These are phyloP conservation scores for Stichodactyla helianthus DNA, from an alignment of 64 coral and sea anemone species.

Conservation along the genomic window DNA sequence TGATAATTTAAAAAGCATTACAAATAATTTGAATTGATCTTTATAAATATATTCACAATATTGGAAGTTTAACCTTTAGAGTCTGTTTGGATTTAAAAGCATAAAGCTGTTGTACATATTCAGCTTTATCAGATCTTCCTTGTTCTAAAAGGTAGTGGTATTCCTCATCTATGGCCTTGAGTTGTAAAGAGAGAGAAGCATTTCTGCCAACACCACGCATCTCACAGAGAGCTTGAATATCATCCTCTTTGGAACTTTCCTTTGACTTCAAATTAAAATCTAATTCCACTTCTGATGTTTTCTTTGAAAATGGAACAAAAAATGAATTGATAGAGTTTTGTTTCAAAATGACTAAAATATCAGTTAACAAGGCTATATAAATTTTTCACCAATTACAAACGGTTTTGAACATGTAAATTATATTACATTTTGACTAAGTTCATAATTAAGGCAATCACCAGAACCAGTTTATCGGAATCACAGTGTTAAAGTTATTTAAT, in stretches of 20 bases:
- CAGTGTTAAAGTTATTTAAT: background rate
- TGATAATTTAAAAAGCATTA: no score
- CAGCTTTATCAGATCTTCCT: slow-evolving; percentile 82
- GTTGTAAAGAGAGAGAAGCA: slow-evolving; percentile 71
- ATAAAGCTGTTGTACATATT: slow-evolving; percentile 95
- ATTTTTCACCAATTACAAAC: no score
- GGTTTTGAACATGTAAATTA: no score
- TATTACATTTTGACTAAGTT: no score
- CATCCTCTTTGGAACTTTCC: slow-evolving; percentile 95
- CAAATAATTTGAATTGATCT: no score
- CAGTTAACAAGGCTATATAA: no score
- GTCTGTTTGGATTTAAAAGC: slow-evolving; percentile 96
- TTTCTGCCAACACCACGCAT: slow-evolving; percentile 70
- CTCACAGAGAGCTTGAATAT: slow-evolving; percentile 96
- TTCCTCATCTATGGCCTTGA: slow-evolving; percentile 91
- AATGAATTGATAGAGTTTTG: background rate
- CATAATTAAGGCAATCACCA: no score
- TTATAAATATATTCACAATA: no score
- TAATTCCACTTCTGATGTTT: slow-evolving; percentile 65
- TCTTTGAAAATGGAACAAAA: slow-evolving; percentile 23
- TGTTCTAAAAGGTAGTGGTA: slow-evolving; percentile 92
- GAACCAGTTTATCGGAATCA: no score
- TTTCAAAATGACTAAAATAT: no score
- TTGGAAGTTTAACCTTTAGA: slow-evolving; percentile 51
- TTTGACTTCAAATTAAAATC: slow-evolving; percentile 94